Evolutionary conservation across 2,888 invertebrate genomes (phyloP).

Genomic region (Lamellibrachia satsuma): DNA sequence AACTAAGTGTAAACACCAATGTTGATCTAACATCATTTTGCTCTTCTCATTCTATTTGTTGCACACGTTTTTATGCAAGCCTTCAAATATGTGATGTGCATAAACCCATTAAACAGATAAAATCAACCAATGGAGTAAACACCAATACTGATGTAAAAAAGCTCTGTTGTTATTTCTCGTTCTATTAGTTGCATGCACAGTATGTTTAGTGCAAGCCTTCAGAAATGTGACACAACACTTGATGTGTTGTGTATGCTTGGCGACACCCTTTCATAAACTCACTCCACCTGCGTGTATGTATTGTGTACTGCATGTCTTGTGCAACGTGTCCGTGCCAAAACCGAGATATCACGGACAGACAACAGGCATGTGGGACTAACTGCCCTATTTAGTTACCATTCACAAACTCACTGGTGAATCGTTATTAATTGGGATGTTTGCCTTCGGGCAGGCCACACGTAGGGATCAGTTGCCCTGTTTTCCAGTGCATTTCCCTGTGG

Average conservation of each 20-base stretch:
- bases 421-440: neutral
- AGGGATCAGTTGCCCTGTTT: neutral
- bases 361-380: neutral
- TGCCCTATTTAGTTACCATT: neutral
- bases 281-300: neutral
- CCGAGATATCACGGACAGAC: neutral
- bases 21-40: neutral
- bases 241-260: neutral
- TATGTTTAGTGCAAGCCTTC: neutral
- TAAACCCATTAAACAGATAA: neutral
- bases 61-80: neutral
- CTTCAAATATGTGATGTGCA: neutral
- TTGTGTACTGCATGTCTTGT: neutral
- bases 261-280: neutral
- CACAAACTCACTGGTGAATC: neutral
- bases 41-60: neutral
- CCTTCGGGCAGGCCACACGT: neutral
- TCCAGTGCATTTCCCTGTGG: neutral
- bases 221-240: constrained; percentile 1
- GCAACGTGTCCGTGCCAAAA: neutral
- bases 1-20: neutral
- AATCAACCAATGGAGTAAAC: neutral
- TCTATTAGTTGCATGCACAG: neutral
- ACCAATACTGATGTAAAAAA: neutral
- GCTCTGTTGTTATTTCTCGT: neutral